Evolutionary conservation across 1,140 invertebrate species (phyloP), one percentile per base, ranked within the genome.

Genomic region (Hestina assimilis): DNA sequence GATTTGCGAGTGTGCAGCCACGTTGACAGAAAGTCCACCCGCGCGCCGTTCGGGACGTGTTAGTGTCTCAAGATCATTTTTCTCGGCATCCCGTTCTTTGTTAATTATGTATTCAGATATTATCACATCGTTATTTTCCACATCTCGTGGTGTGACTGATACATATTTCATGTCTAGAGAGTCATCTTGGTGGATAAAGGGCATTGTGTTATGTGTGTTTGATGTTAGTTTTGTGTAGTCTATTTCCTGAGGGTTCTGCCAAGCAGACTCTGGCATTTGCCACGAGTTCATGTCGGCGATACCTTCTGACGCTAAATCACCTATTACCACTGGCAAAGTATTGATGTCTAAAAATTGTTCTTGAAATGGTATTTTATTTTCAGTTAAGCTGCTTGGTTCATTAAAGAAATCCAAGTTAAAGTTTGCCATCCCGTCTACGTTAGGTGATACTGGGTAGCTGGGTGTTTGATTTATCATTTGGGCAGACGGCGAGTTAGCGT

Each of bases 141-240:
- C 72, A 45, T 84, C 82, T 33, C 72, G 47, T 17, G 81, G 79
- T 47, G 71, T 79, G 6, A 85, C 79, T 3, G 82, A 68, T 33
- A 69, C 61, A 42, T 70, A 65, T 73, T 84, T 84, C 50, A 73
- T 60, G 56, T 87, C 83, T 53, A 76, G 51, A 6, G 79, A 82
- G 60, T 84, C 84, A 28, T 87, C 83, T 72, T 72, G 58, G 31
- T 83, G 71, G 28, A 83, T 79, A 53, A 84, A 80, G 65, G 82
- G 80, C 69, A 74, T 59, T 48, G 70, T 82, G 68, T 75, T 64
- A 26, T 74, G 73, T 68, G 63, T 70, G 48, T 69, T 68, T 15
- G 62, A 76, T 60, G 69, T 53, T 41, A 64, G 60, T 69, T 69
- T 72, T 51, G 67, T 76, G 69, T 75, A 72, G 19, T 75, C 63